Percentiles rank a stretch among this genome's conserved stretches.
Evolutionary conservation across 2,888 invertebrate species (phyloP).

Genomic region (Apantesis nais): DNA sequence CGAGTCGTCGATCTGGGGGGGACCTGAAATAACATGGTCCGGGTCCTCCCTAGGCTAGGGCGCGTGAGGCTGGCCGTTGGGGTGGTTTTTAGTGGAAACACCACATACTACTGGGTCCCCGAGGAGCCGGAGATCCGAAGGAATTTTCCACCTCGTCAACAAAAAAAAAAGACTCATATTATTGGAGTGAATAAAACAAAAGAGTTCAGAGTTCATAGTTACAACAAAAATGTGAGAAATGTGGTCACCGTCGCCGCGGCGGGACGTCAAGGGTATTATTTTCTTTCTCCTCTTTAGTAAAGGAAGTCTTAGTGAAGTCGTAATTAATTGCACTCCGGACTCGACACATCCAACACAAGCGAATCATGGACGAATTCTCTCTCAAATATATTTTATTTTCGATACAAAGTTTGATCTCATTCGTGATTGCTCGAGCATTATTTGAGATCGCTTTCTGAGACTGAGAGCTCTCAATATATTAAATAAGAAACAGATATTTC

Average conservation of each 20-base stretch:
- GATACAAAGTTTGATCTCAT: constrained; percentile 10
- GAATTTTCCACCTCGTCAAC: too few species aligned
- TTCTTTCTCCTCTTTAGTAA: constrained; percentile 39
- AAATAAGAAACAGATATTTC: not conserved
- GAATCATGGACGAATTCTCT: constrained; percentile 4
- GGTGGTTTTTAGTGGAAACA: too few species aligned
- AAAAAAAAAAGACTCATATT: too few species aligned
- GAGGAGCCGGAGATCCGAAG: too few species aligned
- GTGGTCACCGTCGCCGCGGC: constrained; percentile 4
- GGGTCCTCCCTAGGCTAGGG: too few species aligned
- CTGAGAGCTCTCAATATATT: not conserved
- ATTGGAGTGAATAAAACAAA: not conserved
- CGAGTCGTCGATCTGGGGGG: too few species aligned
- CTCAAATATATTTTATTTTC: constrained; percentile 11
- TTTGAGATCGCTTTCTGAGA: constrained; percentile 5
- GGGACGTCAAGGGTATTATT: constrained; percentile 32
- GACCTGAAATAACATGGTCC: too few species aligned
- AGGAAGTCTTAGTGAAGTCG: constrained; percentile 37
- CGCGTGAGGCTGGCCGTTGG: too few species aligned
- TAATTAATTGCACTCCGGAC: constrained; percentile 45
- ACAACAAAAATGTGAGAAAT: not conserved
- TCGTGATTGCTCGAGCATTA: constrained; percentile 15
- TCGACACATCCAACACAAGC: constrained; percentile 7
- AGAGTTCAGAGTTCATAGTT: not conserved
- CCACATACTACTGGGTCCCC: too few species aligned